Percentiles rank a stretch among this genome's conserved stretches.
Evolutionary conservation across 2,113 vertebrate species (phyloP).

Genomic region (Colius striatus): DNA sequence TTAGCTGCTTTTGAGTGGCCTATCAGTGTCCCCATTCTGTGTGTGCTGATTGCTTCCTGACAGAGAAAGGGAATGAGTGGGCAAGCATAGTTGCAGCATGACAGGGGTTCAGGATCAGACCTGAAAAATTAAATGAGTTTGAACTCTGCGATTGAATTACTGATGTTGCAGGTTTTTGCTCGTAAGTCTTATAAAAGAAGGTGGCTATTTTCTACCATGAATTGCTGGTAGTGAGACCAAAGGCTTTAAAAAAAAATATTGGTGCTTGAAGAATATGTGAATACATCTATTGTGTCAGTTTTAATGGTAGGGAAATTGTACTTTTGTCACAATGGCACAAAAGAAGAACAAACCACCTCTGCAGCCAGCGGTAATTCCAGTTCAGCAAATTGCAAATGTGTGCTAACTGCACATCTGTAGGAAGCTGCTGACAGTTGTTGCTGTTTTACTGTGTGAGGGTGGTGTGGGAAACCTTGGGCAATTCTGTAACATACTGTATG

Average conservation of each 20-base stretch:
- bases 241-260: not conserved
- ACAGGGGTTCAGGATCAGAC: not conserved
- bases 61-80: not conserved
- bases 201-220: not conserved
- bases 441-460: not conserved
- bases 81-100: not conserved
- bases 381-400: not conserved
- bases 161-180: not conserved
- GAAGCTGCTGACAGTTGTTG: not conserved
- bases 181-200: not conserved
- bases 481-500: accelerated
- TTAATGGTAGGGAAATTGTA: not conserved
- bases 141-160: not conserved
- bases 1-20: not conserved
- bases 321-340: not conserved
- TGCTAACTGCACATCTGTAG: not conserved
- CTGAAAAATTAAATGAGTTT: not conserved
- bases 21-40: not conserved
- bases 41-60: not conserved
- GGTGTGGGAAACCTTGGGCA: conserved; percentile 1
- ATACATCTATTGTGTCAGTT: not conserved
- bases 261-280: not conserved
- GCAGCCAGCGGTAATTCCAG: not conserved
- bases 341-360: not conserved
- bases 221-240: not conserved